A percentile compares a stretch with the other conserved stretches of the same genome.
These are phyloP conservation scores for Somateria mollissima DNA, from an alignment of 2,797 vertebrate genomes.

Conservation along the genomic window DNA sequence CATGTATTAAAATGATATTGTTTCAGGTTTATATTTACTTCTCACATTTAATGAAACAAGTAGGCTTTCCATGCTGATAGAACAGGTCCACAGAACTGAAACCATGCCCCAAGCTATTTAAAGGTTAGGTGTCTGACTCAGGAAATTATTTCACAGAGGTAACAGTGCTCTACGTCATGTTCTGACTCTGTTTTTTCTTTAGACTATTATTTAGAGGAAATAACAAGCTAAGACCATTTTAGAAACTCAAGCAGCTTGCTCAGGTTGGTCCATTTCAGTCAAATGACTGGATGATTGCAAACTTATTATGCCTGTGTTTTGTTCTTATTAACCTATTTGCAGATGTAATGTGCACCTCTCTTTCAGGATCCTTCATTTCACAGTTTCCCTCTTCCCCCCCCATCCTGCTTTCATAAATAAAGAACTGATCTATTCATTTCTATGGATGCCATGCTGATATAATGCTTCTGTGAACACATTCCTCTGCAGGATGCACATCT, in stretches of 20 bases:
- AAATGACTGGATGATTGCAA: background rate
- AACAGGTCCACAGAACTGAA: background rate
- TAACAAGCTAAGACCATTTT: background rate
- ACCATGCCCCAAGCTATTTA: background rate
- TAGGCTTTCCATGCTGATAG: background rate
- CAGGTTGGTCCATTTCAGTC: background rate
- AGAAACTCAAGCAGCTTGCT: background rate
- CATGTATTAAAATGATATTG: background rate
- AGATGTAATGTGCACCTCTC: background rate
- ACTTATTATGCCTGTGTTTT: background rate
- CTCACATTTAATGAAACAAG: background rate
- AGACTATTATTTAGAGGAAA: conserved; percentile 6
- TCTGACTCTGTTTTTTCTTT: background rate
- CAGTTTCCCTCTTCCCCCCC: rapidly evolving
- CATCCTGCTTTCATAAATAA: background rate
- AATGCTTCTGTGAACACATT: background rate
- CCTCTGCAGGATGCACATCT: background rate
- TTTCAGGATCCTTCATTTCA: background rate
- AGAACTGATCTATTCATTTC: background rate
- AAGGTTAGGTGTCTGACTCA: background rate
- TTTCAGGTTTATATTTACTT: background rate
- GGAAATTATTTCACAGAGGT: background rate
- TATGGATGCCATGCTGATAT: background rate
- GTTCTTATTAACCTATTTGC: background rate
- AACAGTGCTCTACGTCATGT: background rate